Percentiles rank a stretch among this genome's conserved stretches.
Evolutionary conservation across 2,888 invertebrate species (phyloP).

Genomic region (Eucera pruinosa): DNA sequence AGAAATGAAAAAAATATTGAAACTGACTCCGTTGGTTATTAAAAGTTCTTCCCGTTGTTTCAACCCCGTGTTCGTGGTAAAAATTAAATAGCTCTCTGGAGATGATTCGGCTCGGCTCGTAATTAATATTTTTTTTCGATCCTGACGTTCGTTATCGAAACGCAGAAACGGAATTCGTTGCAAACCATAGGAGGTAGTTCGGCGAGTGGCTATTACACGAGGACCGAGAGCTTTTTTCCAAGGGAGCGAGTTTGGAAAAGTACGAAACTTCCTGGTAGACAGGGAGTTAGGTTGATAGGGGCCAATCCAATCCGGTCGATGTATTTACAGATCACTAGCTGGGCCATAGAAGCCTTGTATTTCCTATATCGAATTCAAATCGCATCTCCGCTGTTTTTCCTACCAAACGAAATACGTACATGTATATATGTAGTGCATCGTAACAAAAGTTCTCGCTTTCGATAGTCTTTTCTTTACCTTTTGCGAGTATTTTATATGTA

Average conservation of each 20-base stretch:
- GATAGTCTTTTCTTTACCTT: not conserved
- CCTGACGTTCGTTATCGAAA: conserved; percentile 9
- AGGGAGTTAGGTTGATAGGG: conserved; percentile 73
- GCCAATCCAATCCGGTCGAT: conserved; percentile 77
- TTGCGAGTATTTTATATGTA: no score
- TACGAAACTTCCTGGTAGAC: conserved; percentile 73
- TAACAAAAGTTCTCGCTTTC: not conserved
- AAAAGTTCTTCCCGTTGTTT: conserved; percentile 20
- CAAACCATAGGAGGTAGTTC: conserved; percentile 47
- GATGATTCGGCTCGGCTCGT: not conserved
- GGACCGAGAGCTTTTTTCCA: conserved; percentile 65
- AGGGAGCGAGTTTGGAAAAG: conserved; percentile 71
- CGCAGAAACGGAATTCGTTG: conserved; percentile 37
- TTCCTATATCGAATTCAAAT: conserved; percentile 79
- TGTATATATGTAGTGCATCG: not conserved
- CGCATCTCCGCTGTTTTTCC: conserved; percentile 53
- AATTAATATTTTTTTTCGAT: conserved; percentile 41
- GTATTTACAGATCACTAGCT: conserved; percentile 80
- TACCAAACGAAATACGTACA: conserved; percentile 10
- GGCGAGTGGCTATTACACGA: conserved; percentile 67
- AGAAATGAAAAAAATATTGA: not conserved
- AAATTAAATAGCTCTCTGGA: conserved; percentile 23
- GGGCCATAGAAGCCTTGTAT: conserved; percentile 70
- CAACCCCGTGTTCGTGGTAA: not conserved
- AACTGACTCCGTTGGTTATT: conserved; percentile 9